A percentile compares a stretch with the other conserved stretches of the same genome.
These are phyloP conservation scores for Triplophysa dalaica DNA, from an alignment of 2,113 vertebrate species.

Conservation along the genomic window DNA sequence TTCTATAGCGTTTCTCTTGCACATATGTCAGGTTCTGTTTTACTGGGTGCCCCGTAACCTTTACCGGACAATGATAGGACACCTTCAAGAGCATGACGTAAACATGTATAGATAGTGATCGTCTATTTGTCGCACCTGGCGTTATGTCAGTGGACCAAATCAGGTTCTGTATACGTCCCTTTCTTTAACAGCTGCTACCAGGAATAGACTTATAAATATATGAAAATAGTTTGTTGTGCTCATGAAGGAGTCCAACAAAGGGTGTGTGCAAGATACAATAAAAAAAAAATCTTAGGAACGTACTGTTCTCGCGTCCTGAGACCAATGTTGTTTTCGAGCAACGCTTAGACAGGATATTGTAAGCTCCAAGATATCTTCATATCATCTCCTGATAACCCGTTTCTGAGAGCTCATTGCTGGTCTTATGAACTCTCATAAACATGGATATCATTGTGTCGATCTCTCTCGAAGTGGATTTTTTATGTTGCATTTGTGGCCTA, in stretches of 20 bases:
- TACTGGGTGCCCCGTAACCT: slow-evolving; percentile 4
- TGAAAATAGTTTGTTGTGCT: slow-evolving; percentile 47
- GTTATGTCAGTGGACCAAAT: slow-evolving; percentile 38
- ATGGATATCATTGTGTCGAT: slow-evolving; percentile 38
- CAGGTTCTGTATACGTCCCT: slow-evolving; percentile 47
- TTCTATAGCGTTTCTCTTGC: slow-evolving; percentile 50
- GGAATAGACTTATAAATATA: slow-evolving; percentile 41
- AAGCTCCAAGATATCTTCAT: slow-evolving; percentile 40
- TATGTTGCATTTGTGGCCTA: slow-evolving; percentile 66
- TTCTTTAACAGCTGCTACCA: slow-evolving; percentile 52
- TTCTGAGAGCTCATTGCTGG: slow-evolving; percentile 59
- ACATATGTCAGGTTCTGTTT: slow-evolving; percentile 47
- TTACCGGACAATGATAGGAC: slow-evolving; percentile 26
- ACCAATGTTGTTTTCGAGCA: slow-evolving; percentile 41
- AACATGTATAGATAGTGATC: slow-evolving; percentile 31
- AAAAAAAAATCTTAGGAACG: background rate
- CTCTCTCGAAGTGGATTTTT: slow-evolving; percentile 59
- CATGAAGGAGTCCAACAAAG: slow-evolving; percentile 44
- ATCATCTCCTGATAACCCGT: slow-evolving; percentile 45
- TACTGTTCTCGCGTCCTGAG: background rate
- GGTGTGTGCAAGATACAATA: slow-evolving; percentile 19
- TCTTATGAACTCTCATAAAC: slow-evolving; percentile 56
- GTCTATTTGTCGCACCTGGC: slow-evolving; percentile 39
- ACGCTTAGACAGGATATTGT: slow-evolving; percentile 46
- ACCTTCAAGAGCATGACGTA: slow-evolving; percentile 38